Evolutionary conservation across 2,888 invertebrate species (phyloP).

Genomic region (Pyrocoelia pectoralis): DNA sequence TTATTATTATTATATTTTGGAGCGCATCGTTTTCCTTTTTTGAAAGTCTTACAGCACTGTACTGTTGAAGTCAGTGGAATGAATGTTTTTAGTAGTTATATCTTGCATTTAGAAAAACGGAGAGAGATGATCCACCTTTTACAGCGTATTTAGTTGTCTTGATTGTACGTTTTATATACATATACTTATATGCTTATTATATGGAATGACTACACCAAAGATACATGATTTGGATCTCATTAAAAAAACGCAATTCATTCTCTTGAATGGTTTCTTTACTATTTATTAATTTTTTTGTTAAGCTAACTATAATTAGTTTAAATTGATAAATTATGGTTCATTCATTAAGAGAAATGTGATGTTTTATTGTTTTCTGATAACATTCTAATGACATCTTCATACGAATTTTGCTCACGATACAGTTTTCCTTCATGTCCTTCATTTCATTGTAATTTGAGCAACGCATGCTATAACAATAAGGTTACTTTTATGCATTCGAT

Average conservation of each 20-base stretch:
- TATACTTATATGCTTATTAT: slow-evolving; percentile 31
- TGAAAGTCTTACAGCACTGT: not conserved
- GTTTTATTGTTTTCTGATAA: slow-evolving; percentile 3
- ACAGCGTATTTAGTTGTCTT: not conserved
- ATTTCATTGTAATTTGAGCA: not conserved
- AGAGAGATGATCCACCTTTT: not conserved
- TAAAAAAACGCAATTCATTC: slow-evolving; percentile 51
- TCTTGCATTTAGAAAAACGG: too few species aligned
- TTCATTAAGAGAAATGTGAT: not conserved
- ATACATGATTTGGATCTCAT: slow-evolving; percentile 36
- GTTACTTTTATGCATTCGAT: not conserved
- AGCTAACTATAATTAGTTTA: not conserved
- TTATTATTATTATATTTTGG: not conserved
- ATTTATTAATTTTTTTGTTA: not conserved
- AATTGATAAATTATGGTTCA: slow-evolving; percentile 3
- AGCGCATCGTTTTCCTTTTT: not conserved
- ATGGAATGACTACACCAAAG: slow-evolving; percentile 38
- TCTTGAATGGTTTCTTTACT: slow-evolving; percentile 42
- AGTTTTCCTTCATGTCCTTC: too few species aligned
- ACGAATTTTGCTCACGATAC: too few species aligned
- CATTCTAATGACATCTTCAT: too few species aligned
- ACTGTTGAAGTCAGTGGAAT: not conserved
- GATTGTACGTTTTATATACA: not conserved
- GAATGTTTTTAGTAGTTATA: too few species aligned
- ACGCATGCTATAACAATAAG: not conserved